Conservation (phyloP, 1,140 invertebrate genomes). For the Polyergus mexicanus region DNA sequence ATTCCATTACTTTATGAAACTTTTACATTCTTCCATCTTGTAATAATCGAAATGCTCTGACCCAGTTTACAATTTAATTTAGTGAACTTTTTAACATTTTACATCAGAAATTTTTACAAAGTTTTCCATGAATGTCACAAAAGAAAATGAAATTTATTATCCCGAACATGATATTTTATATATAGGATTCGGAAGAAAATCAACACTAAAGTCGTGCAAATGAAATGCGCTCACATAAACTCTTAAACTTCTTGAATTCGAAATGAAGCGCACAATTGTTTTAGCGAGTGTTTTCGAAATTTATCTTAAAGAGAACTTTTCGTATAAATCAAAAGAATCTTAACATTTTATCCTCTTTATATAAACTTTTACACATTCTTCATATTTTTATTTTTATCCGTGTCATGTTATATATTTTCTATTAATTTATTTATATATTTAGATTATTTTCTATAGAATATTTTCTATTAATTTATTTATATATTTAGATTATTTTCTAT, state of each 20-base stretch:
- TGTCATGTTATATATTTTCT: background rate
- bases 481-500: background rate
- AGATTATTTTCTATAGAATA: background rate
- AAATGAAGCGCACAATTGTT: constrained; percentile 15
- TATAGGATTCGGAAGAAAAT: constrained; percentile 11
- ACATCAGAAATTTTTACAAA: background rate
- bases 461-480: background rate
- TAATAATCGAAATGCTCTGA: constrained; percentile 7
- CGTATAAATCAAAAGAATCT: background rate
- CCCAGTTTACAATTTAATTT: constrained; percentile 30
- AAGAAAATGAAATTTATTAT: constrained; percentile 35
- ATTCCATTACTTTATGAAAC: constrained; percentile 49
- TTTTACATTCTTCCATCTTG: constrained; percentile 30
- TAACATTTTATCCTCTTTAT: background rate
- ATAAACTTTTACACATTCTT: background rate
- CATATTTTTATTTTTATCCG: background rate
- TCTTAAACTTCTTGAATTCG: background rate
- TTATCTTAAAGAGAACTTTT: background rate
- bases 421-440: background rate
- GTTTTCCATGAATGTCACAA: background rate
- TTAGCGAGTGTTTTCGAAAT: background rate
- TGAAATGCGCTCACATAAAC: constrained; percentile 29
- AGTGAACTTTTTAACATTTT: constrained; percentile 14
- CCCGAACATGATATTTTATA: constrained; percentile 19
- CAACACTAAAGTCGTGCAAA: constrained; percentile 24